These are phyloP conservation scores for Drusus annulatus DNA, from an alignment of 1,140 invertebrate species.

Conservation along the genomic window DNA sequence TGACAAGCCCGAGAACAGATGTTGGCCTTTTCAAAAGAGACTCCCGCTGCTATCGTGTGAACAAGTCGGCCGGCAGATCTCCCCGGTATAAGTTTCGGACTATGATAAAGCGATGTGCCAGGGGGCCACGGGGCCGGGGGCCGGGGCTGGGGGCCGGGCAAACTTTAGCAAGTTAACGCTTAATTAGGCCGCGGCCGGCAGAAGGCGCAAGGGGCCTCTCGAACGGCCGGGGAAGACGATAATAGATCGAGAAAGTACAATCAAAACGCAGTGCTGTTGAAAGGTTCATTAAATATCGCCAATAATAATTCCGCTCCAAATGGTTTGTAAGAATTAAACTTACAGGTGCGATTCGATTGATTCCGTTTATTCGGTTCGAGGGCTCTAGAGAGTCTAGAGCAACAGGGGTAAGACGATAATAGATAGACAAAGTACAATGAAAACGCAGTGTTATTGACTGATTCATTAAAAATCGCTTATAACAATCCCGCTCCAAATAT, in stretches of 20 bases:
- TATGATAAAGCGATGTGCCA: constrained; percentile 46
- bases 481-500: too few species aligned
- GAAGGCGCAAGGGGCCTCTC: not conserved
- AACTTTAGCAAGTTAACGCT: constrained; percentile 40
- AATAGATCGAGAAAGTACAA: not conserved
- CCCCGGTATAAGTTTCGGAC: constrained; percentile 34
- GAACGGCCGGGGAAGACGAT: not conserved
- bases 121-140: constrained; percentile 26
- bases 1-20: constrained; percentile 32
- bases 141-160: constrained; percentile 28
- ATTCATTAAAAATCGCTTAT: not conserved
- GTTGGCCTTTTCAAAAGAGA: constrained; percentile 28
- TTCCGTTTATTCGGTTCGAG: too few species aligned
- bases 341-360: too few species aligned
- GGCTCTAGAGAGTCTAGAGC: not conserved
- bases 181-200: constrained; percentile 43
- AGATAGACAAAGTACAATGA: not conserved
- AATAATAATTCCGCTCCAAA: not conserved
- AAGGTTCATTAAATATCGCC: not conserved
- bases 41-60: not conserved
- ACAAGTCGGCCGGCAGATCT: constrained; percentile 27
- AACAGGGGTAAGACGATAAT: not conserved
- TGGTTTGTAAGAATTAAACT: too few species aligned
- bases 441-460: not conserved
- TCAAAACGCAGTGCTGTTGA: not conserved